Base-by-base conservation (phyloP, 2,797 vertebrate species). In the Valencia hispanica region DNA sequence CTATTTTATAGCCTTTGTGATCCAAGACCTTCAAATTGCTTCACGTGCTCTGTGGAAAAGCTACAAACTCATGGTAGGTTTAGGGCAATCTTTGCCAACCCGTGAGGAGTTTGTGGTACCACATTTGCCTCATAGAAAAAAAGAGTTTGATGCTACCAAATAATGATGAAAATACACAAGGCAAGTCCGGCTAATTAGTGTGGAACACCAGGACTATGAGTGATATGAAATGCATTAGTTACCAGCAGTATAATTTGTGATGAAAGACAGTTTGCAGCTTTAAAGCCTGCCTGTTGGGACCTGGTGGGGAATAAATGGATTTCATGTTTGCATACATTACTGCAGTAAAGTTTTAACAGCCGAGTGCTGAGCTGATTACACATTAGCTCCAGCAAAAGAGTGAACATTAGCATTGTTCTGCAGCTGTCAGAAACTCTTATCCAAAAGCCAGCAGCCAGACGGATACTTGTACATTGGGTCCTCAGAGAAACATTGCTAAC, bases 181-280 rank as follows among this genome's bases (percentile, higher is more conserved):
- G 91, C 92, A 94, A 91, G 82, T 88, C 87, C 79, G 68, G 77
- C 88, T 95, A 94, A 95, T 95, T 95, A 94, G 91, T 88, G 89
- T 88, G 89, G 85, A 94, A 92, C 93, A 92, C 88, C 86, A 93
- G 93, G 92, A 95, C 95, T 95, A 94, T 93, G 91, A 94, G 93
- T 92, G 91, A 94, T 94, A 91, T 93, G 92, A 94, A 95, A 95
- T 91, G 88, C 91, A 94, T 94, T 94, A 93, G 89, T 89, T 90
- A 86, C 87, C 88, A 80, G 86, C 85, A 68, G 90, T 88, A 88
- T 94, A 87, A 92, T 94, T 95, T 93, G 91, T 92, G 91, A 95
- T 90, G 92, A 91, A 92, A 93, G 93, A 91, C 90, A 91, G 88
- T 94, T 87, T 92, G 90, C 89, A 90, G 88, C 94, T 94, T 94